Evolutionary conservation across 2,797 vertebrate genomes (phyloP).

Genomic region (Hafferia zeledoni): DNA sequence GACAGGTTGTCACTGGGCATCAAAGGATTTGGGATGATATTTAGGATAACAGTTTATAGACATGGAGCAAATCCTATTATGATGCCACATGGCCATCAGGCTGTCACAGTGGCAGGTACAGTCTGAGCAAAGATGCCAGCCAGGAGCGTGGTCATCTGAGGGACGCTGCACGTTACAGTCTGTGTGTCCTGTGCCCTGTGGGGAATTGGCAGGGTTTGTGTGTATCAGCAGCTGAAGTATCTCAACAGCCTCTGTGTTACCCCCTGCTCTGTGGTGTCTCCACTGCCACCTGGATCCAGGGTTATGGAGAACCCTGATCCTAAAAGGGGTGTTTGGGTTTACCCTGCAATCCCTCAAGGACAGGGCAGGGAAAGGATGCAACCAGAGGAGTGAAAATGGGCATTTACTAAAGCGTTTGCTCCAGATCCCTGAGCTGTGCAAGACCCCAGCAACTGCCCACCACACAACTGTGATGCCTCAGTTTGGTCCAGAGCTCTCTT

Average conservation of each 20-base stretch:
- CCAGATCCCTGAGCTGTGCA: not conserved
- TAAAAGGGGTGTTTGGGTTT: not conserved
- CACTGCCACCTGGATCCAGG: not conserved
- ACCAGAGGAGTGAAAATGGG: not conserved
- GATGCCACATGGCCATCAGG: slow-evolving; percentile 57
- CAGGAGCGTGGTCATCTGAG: not conserved
- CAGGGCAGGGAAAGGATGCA: accelerated
- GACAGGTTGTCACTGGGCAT: slow-evolving; percentile 59
- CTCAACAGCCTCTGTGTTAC: not conserved
- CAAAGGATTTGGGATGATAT: slow-evolving; percentile 68
- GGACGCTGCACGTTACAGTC: not conserved
- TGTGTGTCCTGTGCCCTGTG: accelerated
- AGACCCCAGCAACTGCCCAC: accelerated
- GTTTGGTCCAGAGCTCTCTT: not conserved
- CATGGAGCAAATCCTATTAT: slow-evolving; percentile 68
- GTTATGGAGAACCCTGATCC: not conserved
- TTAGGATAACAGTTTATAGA: slow-evolving; percentile 70
- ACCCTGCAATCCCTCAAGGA: not conserved
- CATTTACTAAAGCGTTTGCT: not conserved
- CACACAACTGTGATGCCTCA: accelerated
- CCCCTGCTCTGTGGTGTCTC: not conserved
- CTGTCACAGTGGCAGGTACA: slow-evolving; percentile 45
- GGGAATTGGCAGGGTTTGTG: not conserved
- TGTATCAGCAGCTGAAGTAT: not conserved
- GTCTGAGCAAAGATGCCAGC: slow-evolving; percentile 27